Percentiles rank a stretch among this genome's conserved stretches.
Evolutionary conservation across 2,797 vertebrate genomes (phyloP).

Genomic region (Crocidura indochinensis): DNA sequence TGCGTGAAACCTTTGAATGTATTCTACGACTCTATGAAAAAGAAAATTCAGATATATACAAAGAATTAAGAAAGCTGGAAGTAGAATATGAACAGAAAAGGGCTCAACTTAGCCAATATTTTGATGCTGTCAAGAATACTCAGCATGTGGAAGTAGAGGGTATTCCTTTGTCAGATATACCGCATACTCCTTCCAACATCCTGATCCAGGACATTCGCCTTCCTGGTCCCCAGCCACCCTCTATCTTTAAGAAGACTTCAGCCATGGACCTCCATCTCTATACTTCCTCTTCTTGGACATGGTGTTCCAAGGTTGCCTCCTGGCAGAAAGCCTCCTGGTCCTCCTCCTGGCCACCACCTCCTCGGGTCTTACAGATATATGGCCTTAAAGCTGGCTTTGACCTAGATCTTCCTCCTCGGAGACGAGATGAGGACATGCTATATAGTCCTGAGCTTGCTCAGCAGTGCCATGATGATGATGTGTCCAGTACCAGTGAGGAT

Average conservation of each 20-base stretch:
- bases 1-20: slow-evolving; percentile 98
- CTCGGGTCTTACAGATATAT: slow-evolving; percentile 96
- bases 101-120: too few relatives aligned
- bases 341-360: slow-evolving; percentile 97
- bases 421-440: slow-evolving; percentile 91
- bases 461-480: slow-evolving; percentile 91
- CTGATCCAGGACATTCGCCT: slow-evolving; percentile 98
- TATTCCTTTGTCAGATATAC: slow-evolving; percentile 99
- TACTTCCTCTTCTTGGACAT: slow-evolving; percentile 91
- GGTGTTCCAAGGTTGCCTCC: slow-evolving; percentile 96
- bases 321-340: slow-evolving; percentile 97
- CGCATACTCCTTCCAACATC: slow-evolving; percentile 98
- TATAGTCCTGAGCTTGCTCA: slow-evolving; percentile 92
- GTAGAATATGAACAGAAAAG: too few relatives aligned
- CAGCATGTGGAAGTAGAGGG: slow-evolving; percentile 99
- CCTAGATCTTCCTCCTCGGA: slow-evolving; percentile 89
- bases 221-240: slow-evolving; percentile 97
- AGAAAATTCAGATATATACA: too few relatives aligned
- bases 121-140: too few relatives aligned
- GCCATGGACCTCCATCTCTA: slow-evolving; percentile 91
- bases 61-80: too few relatives aligned
- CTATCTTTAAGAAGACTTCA: slow-evolving; percentile 97
- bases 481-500: slow-evolving; percentile 94
- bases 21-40: slow-evolving; percentile 97
- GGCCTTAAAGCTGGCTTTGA: slow-evolving; percentile 92